A percentile compares a stretch with the other conserved stretches of the same genome.
Evolutionary conservation across 2,113 vertebrate species (phyloP).

Genomic region (Tyto alba): DNA sequence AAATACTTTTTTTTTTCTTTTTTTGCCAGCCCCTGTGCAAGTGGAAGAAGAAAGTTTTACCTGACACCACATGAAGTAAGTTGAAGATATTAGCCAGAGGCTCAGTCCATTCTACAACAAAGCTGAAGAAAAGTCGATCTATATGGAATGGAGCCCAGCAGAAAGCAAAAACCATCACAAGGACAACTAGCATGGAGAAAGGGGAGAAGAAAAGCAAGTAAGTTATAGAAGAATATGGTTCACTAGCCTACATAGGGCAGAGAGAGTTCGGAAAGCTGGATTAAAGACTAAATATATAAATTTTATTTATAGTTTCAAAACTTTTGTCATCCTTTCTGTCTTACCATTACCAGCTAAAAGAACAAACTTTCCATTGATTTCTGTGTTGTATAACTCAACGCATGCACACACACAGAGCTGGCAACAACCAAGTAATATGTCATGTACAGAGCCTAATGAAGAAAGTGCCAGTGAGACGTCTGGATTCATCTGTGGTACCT

Average conservation of each 20-base stretch:
- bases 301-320: not conserved
- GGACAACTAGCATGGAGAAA: slow-evolving; percentile 62
- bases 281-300: not conserved
- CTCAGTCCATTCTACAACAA: slow-evolving; percentile 77
- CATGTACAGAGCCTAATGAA: not conserved
- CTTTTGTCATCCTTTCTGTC: not conserved
- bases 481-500: not conserved
- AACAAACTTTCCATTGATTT: not conserved
- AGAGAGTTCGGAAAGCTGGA: not conserved
- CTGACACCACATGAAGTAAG: slow-evolving; percentile 76
- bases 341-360: not conserved
- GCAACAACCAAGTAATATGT: not conserved
- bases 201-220: not conserved
- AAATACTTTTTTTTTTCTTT: not conserved
- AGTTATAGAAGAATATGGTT: not conserved
- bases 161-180: slow-evolving; percentile 75
- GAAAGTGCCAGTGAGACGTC: not conserved
- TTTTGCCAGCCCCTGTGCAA: not conserved
- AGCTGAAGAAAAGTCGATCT: slow-evolving; percentile 79
- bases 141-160: slow-evolving; percentile 79
- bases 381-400: not conserved
- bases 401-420: not conserved
- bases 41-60: slow-evolving; percentile 45
- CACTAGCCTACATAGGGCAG: not conserved
- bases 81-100: slow-evolving; percentile 74